phyloP scores from a whole-genome alignment of 2,113 vertebrate species.

The Corynorhinus townsendii region DNA sequence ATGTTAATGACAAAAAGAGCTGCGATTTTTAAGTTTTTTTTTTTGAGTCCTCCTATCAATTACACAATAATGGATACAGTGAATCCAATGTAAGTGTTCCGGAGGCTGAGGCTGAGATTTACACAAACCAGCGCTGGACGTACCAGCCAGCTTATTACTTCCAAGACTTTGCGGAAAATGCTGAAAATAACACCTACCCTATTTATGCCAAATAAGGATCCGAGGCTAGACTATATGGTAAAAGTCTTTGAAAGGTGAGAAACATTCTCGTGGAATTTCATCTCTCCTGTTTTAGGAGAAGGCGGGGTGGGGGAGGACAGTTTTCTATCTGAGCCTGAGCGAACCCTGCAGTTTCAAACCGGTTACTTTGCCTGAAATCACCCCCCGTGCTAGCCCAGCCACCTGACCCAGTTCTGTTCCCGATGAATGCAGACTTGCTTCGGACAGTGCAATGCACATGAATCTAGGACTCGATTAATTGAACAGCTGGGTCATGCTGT shows the following conservation, averaged over 20 bases:
- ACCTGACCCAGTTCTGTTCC: neutral
- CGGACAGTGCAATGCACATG: neutral
- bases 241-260: neutral
- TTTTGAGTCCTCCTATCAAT: neutral
- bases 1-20: neutral
- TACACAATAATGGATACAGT: neutral
- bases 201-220: neutral
- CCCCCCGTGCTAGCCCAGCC: neutral
- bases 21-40: neutral
- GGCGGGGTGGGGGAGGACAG: too few relatives aligned
- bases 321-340: neutral
- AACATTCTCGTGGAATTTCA: neutral
- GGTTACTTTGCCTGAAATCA: neutral
- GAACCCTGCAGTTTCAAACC: neutral
- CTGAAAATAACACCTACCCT: neutral
- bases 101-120: neutral
- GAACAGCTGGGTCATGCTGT: neutral
- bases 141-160: neutral
- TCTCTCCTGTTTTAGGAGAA: neutral
- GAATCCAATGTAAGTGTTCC: neutral
- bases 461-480: neutral
- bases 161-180: neutral
- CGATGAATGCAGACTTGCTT: neutral
- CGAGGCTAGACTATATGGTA: neutral
- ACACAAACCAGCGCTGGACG: neutral